These are phyloP conservation scores for Catocala sponsa DNA, from an alignment of 2,888 invertebrate species.

Conservation along the genomic window DNA sequence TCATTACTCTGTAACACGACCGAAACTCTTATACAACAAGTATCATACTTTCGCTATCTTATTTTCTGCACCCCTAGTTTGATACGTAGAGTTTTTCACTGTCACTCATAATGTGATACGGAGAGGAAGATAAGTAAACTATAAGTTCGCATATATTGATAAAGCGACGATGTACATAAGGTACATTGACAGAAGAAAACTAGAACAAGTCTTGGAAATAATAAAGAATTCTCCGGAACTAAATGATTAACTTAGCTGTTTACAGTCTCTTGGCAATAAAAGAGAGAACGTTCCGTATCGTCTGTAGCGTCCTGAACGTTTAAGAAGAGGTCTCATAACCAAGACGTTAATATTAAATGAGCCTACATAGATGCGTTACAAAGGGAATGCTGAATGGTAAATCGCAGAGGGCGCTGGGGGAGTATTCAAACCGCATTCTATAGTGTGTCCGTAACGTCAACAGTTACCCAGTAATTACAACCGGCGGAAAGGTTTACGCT, in stretches of 20 bases:
- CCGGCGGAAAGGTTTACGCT: not conserved
- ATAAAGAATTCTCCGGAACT: not conserved
- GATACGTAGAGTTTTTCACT: slow-evolving; percentile 22
- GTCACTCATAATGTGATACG: slow-evolving; percentile 23
- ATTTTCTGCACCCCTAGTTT: slow-evolving; percentile 35
- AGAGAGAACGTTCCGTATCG: not conserved
- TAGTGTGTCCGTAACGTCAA: slow-evolving; percentile 8
- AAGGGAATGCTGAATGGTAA: slow-evolving; percentile 23
- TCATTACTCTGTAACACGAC: slow-evolving; percentile 18
- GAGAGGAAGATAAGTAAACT: slow-evolving; percentile 23
- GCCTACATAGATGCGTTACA: slow-evolving; percentile 9
- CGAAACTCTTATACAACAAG: slow-evolving; percentile 17
- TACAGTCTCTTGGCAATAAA: not conserved
- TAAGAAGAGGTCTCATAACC: not conserved
- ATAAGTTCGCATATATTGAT: slow-evolving; percentile 18
- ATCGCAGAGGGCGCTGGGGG: slow-evolving; percentile 23
- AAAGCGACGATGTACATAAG: slow-evolving; percentile 12
- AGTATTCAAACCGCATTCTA: slow-evolving; percentile 9
- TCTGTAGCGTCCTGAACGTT: not conserved
- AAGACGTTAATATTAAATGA: not conserved
- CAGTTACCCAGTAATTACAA: slow-evolving; percentile 6
- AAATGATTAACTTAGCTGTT: slow-evolving; percentile 25
- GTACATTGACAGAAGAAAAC: slow-evolving; percentile 10
- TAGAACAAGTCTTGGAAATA: slow-evolving; percentile 11
- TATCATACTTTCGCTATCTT: slow-evolving; percentile 15